A percentile compares a stretch with the other conserved stretches of the same genome.
phyloP scores from a whole-genome alignment of 2,888 invertebrate genomes.

The Cerastis rubricosa region DNA sequence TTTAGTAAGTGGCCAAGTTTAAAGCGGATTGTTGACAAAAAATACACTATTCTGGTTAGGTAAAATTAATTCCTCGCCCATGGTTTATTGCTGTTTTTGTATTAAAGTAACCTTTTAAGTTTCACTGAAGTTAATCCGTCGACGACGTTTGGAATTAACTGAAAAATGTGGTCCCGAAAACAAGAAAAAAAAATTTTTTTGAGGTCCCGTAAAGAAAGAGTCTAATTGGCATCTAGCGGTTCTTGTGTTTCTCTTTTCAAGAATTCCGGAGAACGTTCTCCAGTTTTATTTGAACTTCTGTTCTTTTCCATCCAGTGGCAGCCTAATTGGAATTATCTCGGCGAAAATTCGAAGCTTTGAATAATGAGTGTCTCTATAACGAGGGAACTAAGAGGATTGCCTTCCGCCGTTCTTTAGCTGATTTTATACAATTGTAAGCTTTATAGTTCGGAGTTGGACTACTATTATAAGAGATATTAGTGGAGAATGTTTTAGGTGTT shows the following conservation, averaged over 20 bases:
- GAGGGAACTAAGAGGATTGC: conserved; percentile 79
- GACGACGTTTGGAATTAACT: neutral
- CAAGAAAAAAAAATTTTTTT: neutral
- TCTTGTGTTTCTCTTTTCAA: neutral
- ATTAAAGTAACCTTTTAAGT: neutral
- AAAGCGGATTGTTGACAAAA: neutral
- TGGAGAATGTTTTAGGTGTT: neutral
- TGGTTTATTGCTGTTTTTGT: neutral
- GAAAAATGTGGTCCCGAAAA: neutral
- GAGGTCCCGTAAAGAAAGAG: too few species aligned
- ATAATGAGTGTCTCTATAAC: conserved; percentile 78
- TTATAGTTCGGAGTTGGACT: conserved; percentile 38
- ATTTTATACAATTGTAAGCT: conserved; percentile 56
- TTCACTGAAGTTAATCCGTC: neutral
- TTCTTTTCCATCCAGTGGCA: neutral
- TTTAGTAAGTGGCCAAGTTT: neutral
- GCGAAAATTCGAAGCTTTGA: conserved; percentile 81
- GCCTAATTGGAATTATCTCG: conserved; percentile 84
- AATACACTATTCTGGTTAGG: too few species aligned
- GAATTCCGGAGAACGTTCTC: neutral
- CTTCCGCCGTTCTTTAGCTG: conserved; percentile 55
- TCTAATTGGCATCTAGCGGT: neutral
- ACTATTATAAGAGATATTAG: neutral
- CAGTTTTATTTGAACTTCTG: conserved; percentile 46
- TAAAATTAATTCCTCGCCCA: too few species aligned